Evolutionary conservation across 2,888 invertebrate genomes (phyloP), one percentile per base, ranked within the genome.

Genomic region (Apantesis nais): DNA sequence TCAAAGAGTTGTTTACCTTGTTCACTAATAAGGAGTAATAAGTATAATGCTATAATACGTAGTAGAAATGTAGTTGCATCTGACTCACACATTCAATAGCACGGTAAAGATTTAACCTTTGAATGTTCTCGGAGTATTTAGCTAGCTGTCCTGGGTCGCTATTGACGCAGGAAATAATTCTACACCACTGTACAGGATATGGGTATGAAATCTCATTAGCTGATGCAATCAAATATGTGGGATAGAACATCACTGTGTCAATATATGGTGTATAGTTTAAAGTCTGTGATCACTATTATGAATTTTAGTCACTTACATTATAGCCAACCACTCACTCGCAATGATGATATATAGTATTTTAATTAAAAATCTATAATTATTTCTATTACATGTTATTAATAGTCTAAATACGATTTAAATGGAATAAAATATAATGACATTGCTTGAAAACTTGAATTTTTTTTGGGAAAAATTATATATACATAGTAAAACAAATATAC

Each of bases 361-460:
- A 34, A 34, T 34, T 4, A 5, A 34, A 34, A 34, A 34, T 34
- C 39, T 16, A 44, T 7, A 19, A 5, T 19, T 16, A 5, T 48
- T 48, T 9, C 2, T 8, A n/a, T 48, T n/a, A 0, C n/a, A n/a
- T 9, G 3, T 52, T 52, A 2, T 9, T 52, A 52, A n/a, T n/a
- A 52, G n/a, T n/a, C n/a, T 11, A n/a, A 3, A 52, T 52, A 52
- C 11, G 12, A n/a, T 52, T 8, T 52, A n/a, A n/a, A 52, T n/a
- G 9, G n/a, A n/a, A 52, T 8, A 25, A 11, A n/a, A 52, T n/a
- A n/a, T 8, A n/a, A 12, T 12, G 8, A 48, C 5, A 19, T n/a
- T n/a, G n/a, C 8, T 19, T 2, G n/a, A 9, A 22, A 48, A 48
- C 0, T 48, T 19, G 3, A 1, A 0, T 1, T 9, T 9, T 4